Evolutionary conservation across 2,797 vertebrate genomes (phyloP).

Genomic region (Alauda arvensis): DNA sequence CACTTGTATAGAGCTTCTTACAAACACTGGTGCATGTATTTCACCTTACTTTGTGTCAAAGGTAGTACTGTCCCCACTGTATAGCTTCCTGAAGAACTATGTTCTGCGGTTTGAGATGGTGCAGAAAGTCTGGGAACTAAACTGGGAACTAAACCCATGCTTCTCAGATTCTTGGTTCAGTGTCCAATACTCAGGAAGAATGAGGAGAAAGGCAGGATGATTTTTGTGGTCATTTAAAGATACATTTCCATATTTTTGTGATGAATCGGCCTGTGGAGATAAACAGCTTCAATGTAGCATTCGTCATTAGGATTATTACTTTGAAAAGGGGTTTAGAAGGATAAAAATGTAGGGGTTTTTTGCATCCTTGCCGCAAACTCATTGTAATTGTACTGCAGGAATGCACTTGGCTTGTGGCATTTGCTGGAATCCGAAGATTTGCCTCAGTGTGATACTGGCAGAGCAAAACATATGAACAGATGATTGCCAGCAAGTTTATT

Average conservation of each 20-base stretch:
- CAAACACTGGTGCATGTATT: background rate
- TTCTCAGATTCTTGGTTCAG: background rate
- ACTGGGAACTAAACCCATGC: background rate
- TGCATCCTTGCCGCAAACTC: background rate
- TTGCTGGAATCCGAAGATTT: slow-evolving; percentile 32
- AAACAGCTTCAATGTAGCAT: background rate
- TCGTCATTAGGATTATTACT: slow-evolving; percentile 2
- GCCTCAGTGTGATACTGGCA: background rate
- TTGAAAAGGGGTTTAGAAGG: background rate
- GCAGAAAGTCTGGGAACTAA: background rate
- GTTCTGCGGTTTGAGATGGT: background rate
- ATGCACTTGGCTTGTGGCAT: background rate
- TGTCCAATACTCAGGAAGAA: background rate
- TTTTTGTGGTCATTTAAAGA: slow-evolving; percentile 14
- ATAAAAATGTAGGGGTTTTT: background rate
- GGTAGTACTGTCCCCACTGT: background rate
- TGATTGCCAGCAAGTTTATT: background rate
- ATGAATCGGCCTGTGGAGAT: background rate
- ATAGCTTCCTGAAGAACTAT: background rate
- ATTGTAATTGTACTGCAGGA: background rate
- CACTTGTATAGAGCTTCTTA: background rate
- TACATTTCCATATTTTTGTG: background rate
- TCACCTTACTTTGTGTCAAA: background rate
- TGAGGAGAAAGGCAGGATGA: background rate
- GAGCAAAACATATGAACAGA: slow-evolving; percentile 28